Percentiles rank a stretch among this genome's conserved stretches.
phyloP scores from a whole-genome alignment of 1,140 invertebrate genomes.

The Temnothorax longispinosus region DNA sequence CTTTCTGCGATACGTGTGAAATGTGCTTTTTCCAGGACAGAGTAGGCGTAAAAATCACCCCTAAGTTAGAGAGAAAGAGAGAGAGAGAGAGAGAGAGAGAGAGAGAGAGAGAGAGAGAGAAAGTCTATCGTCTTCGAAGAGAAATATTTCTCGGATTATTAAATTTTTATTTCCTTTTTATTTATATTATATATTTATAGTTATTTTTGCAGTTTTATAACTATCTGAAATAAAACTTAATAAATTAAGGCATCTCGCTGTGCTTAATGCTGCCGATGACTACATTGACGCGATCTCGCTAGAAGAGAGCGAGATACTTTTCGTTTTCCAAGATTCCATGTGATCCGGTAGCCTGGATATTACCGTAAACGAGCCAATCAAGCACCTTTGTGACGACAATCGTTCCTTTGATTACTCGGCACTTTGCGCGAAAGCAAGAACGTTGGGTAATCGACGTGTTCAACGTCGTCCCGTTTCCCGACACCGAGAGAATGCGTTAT shows the following conservation, averaged over 20 bases:
- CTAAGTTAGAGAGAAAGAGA: too few species aligned
- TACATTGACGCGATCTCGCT: conserved; percentile 36
- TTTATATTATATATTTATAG: background rate
- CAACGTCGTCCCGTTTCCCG: conserved; percentile 11
- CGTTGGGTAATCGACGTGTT: conserved; percentile 66
- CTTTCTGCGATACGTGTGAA: too few species aligned
- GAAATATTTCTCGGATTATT: background rate
- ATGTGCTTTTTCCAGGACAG: too few species aligned
- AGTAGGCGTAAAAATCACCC: too few species aligned
- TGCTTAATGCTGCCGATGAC: background rate
- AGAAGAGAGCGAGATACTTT: conserved; percentile 6
- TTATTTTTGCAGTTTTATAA: background rate
- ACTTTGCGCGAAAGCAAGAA: conserved; percentile 77
- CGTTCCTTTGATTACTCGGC: conserved; percentile 79
- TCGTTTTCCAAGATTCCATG: conserved; percentile 33
- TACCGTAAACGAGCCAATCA: conserved; percentile 83
- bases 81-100: too few species aligned
- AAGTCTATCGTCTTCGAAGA: background rate
- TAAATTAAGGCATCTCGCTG: background rate
- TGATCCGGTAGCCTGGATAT: conserved; percentile 66
- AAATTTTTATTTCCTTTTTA: background rate
- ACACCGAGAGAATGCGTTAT: conserved; percentile 1
- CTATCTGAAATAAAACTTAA: background rate
- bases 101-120: too few species aligned
- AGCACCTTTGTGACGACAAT: conserved; percentile 81